phyloP scores from a whole-genome alignment of 2,113 vertebrate genomes.

The Gorsachius goisagi region DNA sequence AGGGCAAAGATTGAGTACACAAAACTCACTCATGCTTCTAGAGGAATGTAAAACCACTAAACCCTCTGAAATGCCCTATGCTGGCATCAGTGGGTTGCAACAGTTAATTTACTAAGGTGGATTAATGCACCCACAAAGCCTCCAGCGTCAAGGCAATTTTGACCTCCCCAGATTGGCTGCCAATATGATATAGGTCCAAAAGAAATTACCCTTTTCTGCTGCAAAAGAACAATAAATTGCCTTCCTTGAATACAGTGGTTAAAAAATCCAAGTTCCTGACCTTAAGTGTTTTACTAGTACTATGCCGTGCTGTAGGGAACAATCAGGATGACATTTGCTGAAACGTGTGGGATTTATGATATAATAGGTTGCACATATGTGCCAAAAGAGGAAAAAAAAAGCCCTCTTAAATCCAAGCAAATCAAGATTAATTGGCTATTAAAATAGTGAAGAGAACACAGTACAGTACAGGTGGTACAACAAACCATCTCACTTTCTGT shows the following conservation, averaged over 20 bases:
- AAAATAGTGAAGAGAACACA: conserved; percentile 62
- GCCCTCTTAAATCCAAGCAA: conserved; percentile 72
- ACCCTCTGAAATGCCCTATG: neutral
- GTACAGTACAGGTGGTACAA: conserved; percentile 66
- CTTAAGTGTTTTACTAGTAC: conserved; percentile 74
- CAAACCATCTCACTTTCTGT: neutral
- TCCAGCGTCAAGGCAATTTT: neutral
- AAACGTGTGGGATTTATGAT: conserved; percentile 79
- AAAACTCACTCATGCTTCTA: neutral
- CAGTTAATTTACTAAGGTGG: neutral
- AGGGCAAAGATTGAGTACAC: neutral
- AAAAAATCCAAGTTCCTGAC: conserved; percentile 81
- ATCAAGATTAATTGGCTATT: conserved; percentile 83
- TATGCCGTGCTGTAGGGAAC: conserved; percentile 77
- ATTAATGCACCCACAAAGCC: conserved; percentile 21
- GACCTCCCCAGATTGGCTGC: conserved; percentile 67
- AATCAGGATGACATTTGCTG: conserved; percentile 77
- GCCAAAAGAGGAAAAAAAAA: conserved; percentile 71
- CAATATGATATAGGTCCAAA: conserved; percentile 72
- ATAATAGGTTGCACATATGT: conserved; percentile 76
- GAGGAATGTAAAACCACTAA: neutral
- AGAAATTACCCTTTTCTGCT: conserved; percentile 67
- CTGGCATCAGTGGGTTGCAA: neutral
- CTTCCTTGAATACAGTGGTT: conserved; percentile 71
- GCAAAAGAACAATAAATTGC: conserved; percentile 76